Evolutionary conservation across 2,888 invertebrate genomes (phyloP), one percentile per base, ranked within the genome.

Genomic region (Lochmaea crataegi): DNA sequence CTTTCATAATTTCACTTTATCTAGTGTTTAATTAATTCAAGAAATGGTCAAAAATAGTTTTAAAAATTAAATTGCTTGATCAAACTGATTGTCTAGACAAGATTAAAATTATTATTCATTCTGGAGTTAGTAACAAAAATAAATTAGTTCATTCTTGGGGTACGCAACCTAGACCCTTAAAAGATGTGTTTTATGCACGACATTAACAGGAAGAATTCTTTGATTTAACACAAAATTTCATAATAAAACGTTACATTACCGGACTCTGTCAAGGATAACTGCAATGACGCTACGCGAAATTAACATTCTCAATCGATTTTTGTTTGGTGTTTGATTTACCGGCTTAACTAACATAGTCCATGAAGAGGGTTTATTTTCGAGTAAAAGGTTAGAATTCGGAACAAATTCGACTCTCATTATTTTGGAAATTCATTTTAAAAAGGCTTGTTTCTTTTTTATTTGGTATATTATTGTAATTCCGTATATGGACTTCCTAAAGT

Each of bases 281-380:
- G 61, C 61, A 63, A 41, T 63, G 61, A 41, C 42, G 61, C 42
- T 18, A 11, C 32, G 14, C n/a, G 41, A 16, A 63, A 42, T 63
- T 63, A 63, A 63, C 61, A 42, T 63, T 42, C 11, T 45, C 41
- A n/a, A 63, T 63, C 61, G 61, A 63, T 63, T 63, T 63, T 63
- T n/a, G 11, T 51, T 12, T 45, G 12, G 11, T 53, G 10, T 53
- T 53, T 16, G n/a, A 53, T 16, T 45, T 45, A 12, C 45, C 14
- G 45, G 14, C 12, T 11, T 12, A 45, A 45, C 45, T 45, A n/a
- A n/a, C n/a, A n/a, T n/a, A 45, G 45, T 45, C 14, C 9, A 7
- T 16, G 45, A 14, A 45, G 14, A 45, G 14, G 14, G 14, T 45
- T 45, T 14, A 45, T 45, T 45, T 38, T 38, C 9, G 7, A 38